phyloP scores from a whole-genome alignment of 2,888 invertebrate species.

The Lamellibrachia columna region DNA sequence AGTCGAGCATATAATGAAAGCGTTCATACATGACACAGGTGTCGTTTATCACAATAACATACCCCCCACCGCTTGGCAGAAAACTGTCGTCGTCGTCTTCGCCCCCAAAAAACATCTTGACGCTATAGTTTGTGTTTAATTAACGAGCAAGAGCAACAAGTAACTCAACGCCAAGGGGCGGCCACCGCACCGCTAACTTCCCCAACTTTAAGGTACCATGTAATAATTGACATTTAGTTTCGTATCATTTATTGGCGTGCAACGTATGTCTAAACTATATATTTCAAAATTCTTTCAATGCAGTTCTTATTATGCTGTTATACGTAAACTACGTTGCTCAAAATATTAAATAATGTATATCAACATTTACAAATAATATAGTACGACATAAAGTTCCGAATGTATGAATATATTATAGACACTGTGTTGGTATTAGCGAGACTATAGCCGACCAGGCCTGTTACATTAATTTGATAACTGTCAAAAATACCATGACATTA shows the following conservation, averaged over 20 bases:
- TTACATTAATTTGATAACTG: too few species aligned
- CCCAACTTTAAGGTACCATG: not conserved
- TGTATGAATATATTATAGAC: not conserved
- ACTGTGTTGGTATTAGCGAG: not conserved
- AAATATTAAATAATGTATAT: not conserved
- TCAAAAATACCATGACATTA: too few species aligned
- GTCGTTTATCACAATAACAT: not conserved
- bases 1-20: not conserved
- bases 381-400: not conserved
- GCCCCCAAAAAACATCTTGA: slow-evolving; percentile 66
- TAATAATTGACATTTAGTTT: slow-evolving; percentile 12
- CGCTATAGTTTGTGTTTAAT: not conserved
- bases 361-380: not conserved
- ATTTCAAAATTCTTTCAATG: not conserved
- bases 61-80: slow-evolving; percentile 88
- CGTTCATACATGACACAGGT: too few species aligned
- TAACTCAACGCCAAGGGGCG: not conserved
- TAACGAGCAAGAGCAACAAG: not conserved
- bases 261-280: not conserved
- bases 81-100: slow-evolving; percentile 93
- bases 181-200: slow-evolving; percentile 4
- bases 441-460: not conserved
- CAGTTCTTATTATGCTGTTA: not conserved
- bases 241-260: not conserved
- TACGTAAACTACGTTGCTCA: not conserved